These are phyloP conservation scores for Sigmodon hispidus DNA, from an alignment of 2,113 vertebrate species.

Conservation along the genomic window DNA sequence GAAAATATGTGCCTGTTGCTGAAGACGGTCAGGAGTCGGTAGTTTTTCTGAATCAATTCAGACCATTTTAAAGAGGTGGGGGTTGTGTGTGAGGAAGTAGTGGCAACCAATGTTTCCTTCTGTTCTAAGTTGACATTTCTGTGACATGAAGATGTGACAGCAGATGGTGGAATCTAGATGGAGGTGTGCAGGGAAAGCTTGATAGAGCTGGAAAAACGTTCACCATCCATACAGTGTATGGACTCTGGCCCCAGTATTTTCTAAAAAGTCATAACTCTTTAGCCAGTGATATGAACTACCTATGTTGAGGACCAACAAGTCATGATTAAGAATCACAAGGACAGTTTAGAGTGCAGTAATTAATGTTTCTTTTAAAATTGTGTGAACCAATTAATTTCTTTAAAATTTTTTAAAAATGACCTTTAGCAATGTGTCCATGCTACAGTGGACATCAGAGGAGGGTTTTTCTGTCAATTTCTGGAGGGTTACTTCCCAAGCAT, in stretches of 20 bases:
- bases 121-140: not conserved
- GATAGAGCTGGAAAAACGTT: not conserved
- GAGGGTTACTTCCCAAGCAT: not conserved
- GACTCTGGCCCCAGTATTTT: not conserved
- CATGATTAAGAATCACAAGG: not conserved
- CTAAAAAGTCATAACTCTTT: not conserved
- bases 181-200: not conserved
- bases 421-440: not conserved
- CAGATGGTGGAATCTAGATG: not conserved
- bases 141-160: not conserved
- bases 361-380: slow-evolving; percentile 35
- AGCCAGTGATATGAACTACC: not conserved
- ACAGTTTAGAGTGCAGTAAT: not conserved
- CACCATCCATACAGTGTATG: not conserved
- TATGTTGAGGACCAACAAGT: not conserved
- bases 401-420: not conserved
- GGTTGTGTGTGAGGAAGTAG: not conserved
- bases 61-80: not conserved
- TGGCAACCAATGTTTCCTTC: not conserved
- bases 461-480: not conserved
- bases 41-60: not conserved
- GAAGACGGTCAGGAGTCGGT: not conserved
- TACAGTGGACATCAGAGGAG: slow-evolving; percentile 14
- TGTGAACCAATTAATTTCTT: not conserved
- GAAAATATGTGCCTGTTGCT: not conserved